A percentile compares a stretch with the other conserved stretches of the same genome.
phyloP scores from a whole-genome alignment of 2,113 vertebrate genomes.

The human region DNA sequence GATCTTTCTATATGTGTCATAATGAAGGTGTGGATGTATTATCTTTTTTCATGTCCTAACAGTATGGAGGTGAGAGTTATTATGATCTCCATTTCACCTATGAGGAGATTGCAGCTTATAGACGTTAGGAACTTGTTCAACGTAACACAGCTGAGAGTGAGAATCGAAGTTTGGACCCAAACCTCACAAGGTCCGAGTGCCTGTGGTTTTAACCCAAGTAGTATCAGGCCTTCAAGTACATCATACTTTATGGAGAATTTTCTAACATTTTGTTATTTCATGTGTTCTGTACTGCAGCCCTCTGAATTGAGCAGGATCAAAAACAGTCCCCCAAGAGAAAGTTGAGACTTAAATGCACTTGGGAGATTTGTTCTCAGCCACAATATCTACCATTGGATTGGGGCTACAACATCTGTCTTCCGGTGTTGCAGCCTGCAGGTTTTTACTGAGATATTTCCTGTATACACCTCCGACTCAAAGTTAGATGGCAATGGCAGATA shows the following conservation, averaged over 20 bases:
- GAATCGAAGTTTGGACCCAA: background rate
- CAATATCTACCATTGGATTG: background rate
- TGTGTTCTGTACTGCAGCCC: background rate
- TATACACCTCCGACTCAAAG: background rate
- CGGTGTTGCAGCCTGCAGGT: background rate
- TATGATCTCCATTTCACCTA: background rate
- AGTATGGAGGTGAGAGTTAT: background rate
- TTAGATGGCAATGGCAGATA: background rate
- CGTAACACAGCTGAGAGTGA: background rate
- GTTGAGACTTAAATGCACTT: background rate
- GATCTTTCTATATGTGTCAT: background rate
- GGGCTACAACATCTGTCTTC: background rate
- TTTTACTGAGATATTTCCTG: background rate
- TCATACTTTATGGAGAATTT: background rate
- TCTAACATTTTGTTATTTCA: background rate
- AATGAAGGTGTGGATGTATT: background rate
- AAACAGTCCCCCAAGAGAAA: background rate
- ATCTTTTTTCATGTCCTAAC: background rate
- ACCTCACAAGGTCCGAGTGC: background rate
- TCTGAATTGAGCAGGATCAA: background rate
- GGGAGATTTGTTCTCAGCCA: background rate
- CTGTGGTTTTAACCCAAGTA: background rate
- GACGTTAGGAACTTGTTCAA: background rate
- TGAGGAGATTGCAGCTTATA: background rate
- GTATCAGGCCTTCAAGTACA: background rate